phyloP scores from a whole-genome alignment of 2,888 invertebrate genomes.

The Leptinotarsa juncta region DNA sequence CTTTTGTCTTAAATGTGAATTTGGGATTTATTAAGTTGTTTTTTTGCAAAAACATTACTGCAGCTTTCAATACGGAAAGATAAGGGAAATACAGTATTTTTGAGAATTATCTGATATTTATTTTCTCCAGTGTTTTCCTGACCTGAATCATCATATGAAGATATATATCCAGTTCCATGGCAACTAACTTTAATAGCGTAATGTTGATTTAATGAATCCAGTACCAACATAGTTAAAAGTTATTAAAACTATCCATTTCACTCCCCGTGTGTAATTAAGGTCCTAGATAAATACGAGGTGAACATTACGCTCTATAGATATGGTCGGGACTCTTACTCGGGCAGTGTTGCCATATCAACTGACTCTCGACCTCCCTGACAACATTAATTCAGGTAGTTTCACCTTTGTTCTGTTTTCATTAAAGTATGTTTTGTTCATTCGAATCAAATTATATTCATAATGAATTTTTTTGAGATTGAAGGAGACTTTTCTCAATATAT shows the following conservation, averaged over 20 bases:
- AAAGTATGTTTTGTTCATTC: background rate
- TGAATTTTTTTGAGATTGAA: background rate
- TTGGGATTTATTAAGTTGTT: too few species aligned
- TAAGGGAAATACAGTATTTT: too few species aligned
- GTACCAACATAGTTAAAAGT: constrained; percentile 45
- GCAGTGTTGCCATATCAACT: constrained; percentile 16
- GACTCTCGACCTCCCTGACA: background rate
- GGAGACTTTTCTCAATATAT: background rate
- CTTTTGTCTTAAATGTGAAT: too few species aligned
- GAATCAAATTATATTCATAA: background rate
- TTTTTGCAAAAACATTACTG: too few species aligned
- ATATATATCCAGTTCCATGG: constrained; percentile 14
- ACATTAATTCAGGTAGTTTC: constrained; percentile 11
- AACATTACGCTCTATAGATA: constrained; percentile 35
- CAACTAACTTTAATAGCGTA: constrained; percentile 39
- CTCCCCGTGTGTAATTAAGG: constrained; percentile 52
- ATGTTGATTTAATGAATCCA: constrained; percentile 50
- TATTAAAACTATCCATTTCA: constrained; percentile 53
- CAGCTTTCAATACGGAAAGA: too few species aligned
- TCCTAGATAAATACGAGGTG: constrained; percentile 56
- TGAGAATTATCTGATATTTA: background rate
- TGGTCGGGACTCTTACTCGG: constrained; percentile 1
- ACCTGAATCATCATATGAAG: constrained; percentile 21
- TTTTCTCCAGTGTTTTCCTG: background rate
- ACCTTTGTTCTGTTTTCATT: constrained; percentile 1